Base-by-base conservation (phyloP, 2,797 vertebrate genomes). In the Danio choprae region DNA sequence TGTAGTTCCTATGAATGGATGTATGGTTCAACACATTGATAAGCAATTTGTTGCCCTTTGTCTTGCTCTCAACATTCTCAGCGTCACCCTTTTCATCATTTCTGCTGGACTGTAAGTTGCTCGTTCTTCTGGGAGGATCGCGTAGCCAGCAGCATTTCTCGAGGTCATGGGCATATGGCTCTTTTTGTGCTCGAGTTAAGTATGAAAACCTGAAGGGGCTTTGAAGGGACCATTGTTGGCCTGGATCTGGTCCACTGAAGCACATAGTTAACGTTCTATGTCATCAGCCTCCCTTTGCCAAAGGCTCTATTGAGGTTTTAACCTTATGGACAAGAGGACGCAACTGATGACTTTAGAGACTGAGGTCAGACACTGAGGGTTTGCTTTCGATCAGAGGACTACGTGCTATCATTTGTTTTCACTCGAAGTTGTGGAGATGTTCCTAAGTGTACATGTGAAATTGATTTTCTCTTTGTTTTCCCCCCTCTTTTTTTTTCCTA, bases 241-340 rank as follows among this genome's bases (percentile, higher is more conserved):
- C 89, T 86, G 60, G 91, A 88, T 73, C 84, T 92, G 92, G 88
- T 91, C 88, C 92, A 93, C 81, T 90, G 93, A 89, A 93, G 89
- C 92, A 91, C 89, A 85, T 91, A 92, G 92, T 93, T 93, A 89
- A 87, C 60, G 78, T 90, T 91, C 88, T 90, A 89, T 91, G 89
- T 91, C 89, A 87, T 88, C 87, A 81, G 64, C 74, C 79, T 85
- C 70, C 84, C 69, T 83, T 81, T 56, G 87, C 87, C 87, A 80
- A 81, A 73, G 86, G 85, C 82, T 85, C 8, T 38, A 74, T 50
- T 79, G 67, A 74, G 78, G 78, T 71, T 82, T 81, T 80, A 79
- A 83, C 77, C 74, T 70, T 56, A 56, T 70, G 77, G 75, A 68
- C 74, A 80, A 73, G 11, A 69, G 62, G 68, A 78, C 56, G 53